phyloP scores from a whole-genome alignment of 2,888 invertebrate species.

The Agapetus fuscipes region DNA sequence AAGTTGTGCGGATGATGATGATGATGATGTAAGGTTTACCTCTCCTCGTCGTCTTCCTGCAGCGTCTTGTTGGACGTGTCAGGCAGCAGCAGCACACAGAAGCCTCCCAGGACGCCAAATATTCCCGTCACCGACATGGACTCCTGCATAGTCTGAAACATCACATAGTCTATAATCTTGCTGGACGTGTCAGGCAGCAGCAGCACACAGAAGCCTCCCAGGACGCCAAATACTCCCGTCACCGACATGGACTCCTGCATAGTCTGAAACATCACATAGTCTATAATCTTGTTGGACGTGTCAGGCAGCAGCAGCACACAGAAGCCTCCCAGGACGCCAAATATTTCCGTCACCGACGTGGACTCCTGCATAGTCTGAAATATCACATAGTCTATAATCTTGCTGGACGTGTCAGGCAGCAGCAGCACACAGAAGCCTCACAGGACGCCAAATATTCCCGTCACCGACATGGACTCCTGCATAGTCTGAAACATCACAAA shows the following conservation, averaged over 20 bases:
- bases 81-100: conserved; percentile 62
- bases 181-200: conserved; percentile 69
- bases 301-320: conserved; percentile 69
- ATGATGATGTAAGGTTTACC: no score
- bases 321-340: conserved; percentile 60
- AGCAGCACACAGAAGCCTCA: conserved; percentile 65
- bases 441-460: conserved; percentile 56
- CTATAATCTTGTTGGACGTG: conserved; percentile 52
- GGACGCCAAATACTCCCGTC: conserved; percentile 56
- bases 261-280: no score
- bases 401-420: conserved; percentile 65
- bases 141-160: no score
- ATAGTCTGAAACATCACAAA: no score
- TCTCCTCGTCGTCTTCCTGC: conserved; percentile 13
- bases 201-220: conserved; percentile 63
- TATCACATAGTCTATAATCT: no score
- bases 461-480: no score
- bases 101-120: conserved; percentile 61
- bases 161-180: no score
- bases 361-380: no score
- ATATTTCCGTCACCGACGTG: no score
- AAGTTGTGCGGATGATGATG: no score
- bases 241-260: no score
- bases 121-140: no score
- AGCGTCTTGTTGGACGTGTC: conserved; percentile 57